Base-by-base conservation (phyloP, 2,888 invertebrate species). In the Nomada ruficornis region DNA sequence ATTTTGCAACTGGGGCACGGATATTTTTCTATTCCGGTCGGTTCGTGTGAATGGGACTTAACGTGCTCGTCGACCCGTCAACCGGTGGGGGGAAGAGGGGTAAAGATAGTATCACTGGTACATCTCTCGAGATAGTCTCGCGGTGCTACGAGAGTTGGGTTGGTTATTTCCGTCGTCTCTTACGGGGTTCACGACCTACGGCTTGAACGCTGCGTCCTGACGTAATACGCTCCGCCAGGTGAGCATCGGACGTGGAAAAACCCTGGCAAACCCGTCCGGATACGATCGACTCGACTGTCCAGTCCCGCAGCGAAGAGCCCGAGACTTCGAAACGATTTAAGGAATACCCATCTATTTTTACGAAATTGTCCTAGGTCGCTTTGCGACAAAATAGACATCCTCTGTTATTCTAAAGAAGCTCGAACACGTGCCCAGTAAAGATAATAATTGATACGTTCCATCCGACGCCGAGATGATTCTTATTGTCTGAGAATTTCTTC, bases 161-260 rank as follows among this genome's bases (percentile, higher is more conserved):
- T 87, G 87, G 89, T 89, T 91, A 91, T 91, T 91, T 91, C 89
- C 87, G 90, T 91, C 90, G 87, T 89, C 83, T 87, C 82, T 85
- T 86, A 85, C 81, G 90, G 85, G 88, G 90, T 91, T 91, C 90
- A 90, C 88, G 89, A 91, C 88, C 90, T 86, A 88, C 84, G 83
- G 82, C 84, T 81, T 60, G 83, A 77, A 85, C 80, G 72, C 74
- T 74, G 55, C 69, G 67, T 42, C 69, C 84, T 88, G 86, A 88
- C 85, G 88, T 85, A 86, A 88, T 69, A 54, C 77, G 67, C 11
- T 29, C 68, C 59, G 10, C 70, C 88, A 85, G 87, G 83, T 88
- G 89, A 87, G 57, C 50, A 11, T 57, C 52, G 23, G 64, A 50
- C 11, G 52, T 72, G 81, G 82, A 82, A 42, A 50, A 75, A 62